Percentiles rank a stretch among this genome's conserved stretches.
Evolutionary conservation across 2,113 vertebrate species (phyloP).

Genomic region (Oncorhynchus gorbuscha): DNA sequence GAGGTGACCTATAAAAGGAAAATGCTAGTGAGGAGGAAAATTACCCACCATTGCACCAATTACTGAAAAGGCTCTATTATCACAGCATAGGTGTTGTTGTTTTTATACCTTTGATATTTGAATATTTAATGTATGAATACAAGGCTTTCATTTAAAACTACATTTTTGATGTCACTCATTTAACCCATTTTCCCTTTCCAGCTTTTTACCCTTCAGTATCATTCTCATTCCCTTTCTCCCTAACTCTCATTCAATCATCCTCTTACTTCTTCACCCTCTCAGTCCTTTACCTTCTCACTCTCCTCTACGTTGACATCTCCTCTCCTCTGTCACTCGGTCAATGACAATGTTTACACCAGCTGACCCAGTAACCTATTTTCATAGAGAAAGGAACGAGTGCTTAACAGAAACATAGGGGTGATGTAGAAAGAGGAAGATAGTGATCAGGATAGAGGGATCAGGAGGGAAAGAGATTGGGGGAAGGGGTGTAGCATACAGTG

Average conservation of each 20-base stretch:
- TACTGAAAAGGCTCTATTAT: not conserved
- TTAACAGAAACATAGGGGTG: not conserved
- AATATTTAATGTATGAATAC: too few species aligned
- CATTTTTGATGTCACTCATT: not conserved
- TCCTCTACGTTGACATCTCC: conserved; percentile 8
- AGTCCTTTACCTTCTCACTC: not conserved
- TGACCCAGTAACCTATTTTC: conserved; percentile 74
- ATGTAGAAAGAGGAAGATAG: conserved; percentile 21
- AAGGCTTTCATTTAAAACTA: too few species aligned
- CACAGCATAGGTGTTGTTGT: not conserved
- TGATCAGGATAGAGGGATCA: conserved; percentile 33
- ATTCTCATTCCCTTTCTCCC: not conserved
- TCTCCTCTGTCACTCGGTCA: conserved; percentile 42
- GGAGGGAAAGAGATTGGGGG: conserved; percentile 15
- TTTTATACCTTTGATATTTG: too few species aligned
- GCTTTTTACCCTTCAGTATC: too few species aligned
- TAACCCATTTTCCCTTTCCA: too few species aligned
- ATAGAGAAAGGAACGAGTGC: not conserved
- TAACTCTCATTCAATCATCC: not conserved
- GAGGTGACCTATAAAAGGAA: conserved; percentile 69
- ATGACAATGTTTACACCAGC: conserved; percentile 43
- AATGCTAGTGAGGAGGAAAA: conserved; percentile 35
- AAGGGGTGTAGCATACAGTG: conserved; percentile 43
- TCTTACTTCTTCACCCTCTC: too few species aligned
- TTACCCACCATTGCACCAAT: conserved; percentile 36